Conservation (phyloP, 2,888 invertebrate genomes). For the Pachymerium ferrugineum region DNA sequence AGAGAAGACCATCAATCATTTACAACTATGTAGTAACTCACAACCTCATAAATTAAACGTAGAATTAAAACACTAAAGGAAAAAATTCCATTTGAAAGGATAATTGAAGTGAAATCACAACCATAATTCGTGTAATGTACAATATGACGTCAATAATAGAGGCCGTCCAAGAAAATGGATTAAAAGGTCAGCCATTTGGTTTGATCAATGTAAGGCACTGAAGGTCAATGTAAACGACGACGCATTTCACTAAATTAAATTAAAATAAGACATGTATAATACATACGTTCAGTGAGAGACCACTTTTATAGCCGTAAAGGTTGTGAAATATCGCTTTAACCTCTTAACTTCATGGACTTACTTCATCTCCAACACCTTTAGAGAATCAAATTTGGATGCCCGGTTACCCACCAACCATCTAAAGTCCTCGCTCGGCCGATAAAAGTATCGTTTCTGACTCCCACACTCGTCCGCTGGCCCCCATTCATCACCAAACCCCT, state of each 20-base stretch:
- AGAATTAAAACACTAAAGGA: too few relatives aligned
- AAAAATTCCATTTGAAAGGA: too few relatives aligned
- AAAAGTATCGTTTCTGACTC: constrained; percentile 23
- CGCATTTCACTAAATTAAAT: neutral
- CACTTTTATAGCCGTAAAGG: neutral
- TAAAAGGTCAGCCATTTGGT: too few relatives aligned
- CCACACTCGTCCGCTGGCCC: constrained; percentile 10
- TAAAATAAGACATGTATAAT: too few relatives aligned
- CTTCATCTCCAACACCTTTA: constrained; percentile 12
- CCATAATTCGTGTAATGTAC: too few relatives aligned
- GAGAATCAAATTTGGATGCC: constrained; percentile 24
- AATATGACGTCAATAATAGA: too few relatives aligned
- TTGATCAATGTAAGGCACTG: too few relatives aligned
- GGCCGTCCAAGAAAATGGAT: too few relatives aligned
- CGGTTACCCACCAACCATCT: constrained; percentile 10
- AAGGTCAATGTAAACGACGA: neutral
- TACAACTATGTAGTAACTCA: too few relatives aligned
- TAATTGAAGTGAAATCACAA: too few relatives aligned
- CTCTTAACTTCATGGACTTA: neutral
- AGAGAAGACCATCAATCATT: too few relatives aligned
- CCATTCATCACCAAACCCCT: constrained; percentile 23
- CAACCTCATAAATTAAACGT: too few relatives aligned
- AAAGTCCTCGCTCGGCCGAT: constrained; percentile 9
- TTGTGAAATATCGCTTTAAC: constrained; percentile 14
- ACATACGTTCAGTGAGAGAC: neutral